phyloP scores from a whole-genome alignment of 2,888 invertebrate genomes.

The Stramonita haemastoma region DNA sequence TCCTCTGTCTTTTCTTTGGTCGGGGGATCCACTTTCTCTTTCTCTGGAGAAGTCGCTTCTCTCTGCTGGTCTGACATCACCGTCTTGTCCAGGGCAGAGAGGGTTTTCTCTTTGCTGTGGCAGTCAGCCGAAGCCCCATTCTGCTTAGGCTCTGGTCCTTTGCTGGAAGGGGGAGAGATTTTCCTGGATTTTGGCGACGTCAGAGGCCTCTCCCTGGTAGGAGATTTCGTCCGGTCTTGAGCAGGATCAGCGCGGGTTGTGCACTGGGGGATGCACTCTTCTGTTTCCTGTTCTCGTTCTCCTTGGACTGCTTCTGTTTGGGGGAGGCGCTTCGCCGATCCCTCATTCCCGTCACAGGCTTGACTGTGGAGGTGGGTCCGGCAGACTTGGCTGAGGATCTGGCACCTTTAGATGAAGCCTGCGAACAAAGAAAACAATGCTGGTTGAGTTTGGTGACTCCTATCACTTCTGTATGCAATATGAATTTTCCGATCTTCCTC shows the following conservation, averaged over 20 bases:
- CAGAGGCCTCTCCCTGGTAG: not conserved
- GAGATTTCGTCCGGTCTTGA: not conserved
- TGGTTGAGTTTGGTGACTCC: not conserved
- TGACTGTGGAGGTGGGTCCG: not conserved
- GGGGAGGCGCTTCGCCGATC: slow-evolving; percentile 36
- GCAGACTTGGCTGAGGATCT: not conserved
- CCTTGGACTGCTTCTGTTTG: slow-evolving; percentile 39
- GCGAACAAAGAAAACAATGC: not conserved
- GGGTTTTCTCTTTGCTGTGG: not conserved
- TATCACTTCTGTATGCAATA: too few species aligned
- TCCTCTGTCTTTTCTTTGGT: not conserved
- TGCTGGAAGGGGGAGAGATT: not conserved
- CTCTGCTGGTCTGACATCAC: not conserved
- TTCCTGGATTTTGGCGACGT: not conserved
- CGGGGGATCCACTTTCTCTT: slow-evolving; percentile 20
- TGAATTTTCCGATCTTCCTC: too few species aligned
- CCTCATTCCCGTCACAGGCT: not conserved
- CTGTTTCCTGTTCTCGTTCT: slow-evolving; percentile 40
- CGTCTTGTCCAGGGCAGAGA: not conserved
- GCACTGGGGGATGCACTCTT: slow-evolving; percentile 36
- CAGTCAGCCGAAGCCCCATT: not conserved
- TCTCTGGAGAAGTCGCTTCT: not conserved
- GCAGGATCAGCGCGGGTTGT: not conserved
- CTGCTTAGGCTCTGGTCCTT: not conserved
- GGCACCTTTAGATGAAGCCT: slow-evolving; percentile 12